These are phyloP conservation scores for Argyresthia albistria DNA, from an alignment of 2,888 invertebrate genomes.

Conservation along the genomic window DNA sequence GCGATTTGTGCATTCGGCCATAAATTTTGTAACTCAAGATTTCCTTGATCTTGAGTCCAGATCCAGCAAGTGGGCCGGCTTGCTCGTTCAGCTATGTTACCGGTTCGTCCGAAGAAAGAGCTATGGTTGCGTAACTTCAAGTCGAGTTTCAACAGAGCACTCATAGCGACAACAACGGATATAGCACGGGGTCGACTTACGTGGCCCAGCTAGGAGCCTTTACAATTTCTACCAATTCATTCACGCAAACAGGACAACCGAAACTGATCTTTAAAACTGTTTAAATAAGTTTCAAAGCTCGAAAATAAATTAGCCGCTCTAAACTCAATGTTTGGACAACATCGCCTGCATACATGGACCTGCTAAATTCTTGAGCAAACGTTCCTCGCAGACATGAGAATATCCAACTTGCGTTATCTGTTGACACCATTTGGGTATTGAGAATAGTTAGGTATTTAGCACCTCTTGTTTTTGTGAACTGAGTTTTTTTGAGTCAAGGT, in stretches of 20 bases:
- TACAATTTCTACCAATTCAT: background rate
- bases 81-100: slow-evolving; percentile 32
- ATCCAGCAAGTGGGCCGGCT: too few species aligned
- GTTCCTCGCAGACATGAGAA: slow-evolving; percentile 26
- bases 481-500: too few species aligned
- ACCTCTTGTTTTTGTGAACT: too few species aligned
- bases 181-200: slow-evolving; percentile 66
- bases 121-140: slow-evolving; percentile 40
- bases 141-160: slow-evolving; percentile 47
- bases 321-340: slow-evolving; percentile 36
- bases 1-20: too few species aligned
- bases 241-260: background rate
- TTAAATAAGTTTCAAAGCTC: background rate
- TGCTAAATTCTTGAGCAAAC: slow-evolving; percentile 53
- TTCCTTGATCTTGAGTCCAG: background rate
- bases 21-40: background rate
- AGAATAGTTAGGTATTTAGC: background rate
- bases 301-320: background rate
- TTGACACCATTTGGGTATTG: slow-evolving; percentile 21
- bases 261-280: background rate
- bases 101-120: slow-evolving; percentile 43
- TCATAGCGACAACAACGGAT: slow-evolving; percentile 30
- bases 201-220: slow-evolving; percentile 34
- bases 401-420: slow-evolving; percentile 32
- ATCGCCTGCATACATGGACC: slow-evolving; percentile 32